A percentile compares a stretch with the other conserved stretches of the same genome.
Evolutionary conservation across 2,888 invertebrate species (phyloP).

Genomic region (Rosalia funebris): DNA sequence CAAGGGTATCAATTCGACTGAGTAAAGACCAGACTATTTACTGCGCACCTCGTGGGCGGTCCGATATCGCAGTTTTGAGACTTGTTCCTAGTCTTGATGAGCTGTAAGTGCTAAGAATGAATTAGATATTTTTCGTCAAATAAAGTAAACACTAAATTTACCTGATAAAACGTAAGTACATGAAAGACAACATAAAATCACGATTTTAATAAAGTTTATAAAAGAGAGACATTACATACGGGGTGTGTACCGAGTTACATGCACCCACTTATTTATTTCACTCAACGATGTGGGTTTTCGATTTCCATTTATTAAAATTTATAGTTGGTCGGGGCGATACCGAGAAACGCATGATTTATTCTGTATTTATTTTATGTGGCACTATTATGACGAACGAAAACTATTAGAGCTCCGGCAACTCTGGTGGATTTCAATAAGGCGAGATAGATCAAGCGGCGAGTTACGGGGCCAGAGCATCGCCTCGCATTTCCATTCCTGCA

Average conservation of each 20-base stretch:
- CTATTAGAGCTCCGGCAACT: background rate
- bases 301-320: conserved; percentile 37
- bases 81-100: too few relatives aligned
- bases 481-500: background rate
- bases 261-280: conserved; percentile 31
- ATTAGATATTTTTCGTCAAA: too few relatives aligned
- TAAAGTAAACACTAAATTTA: too few relatives aligned
- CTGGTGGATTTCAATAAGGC: background rate
- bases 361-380: conserved; percentile 31
- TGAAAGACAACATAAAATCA: too few relatives aligned
- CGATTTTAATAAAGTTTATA: conserved; percentile 18
- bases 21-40: too few relatives aligned
- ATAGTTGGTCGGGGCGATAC: conserved; percentile 28
- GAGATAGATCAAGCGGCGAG: too few relatives aligned
- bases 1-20: too few relatives aligned
- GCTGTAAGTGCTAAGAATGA: too few relatives aligned
- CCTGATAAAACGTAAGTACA: too few relatives aligned
- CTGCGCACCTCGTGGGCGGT: too few relatives aligned
- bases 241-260: conserved; percentile 19
- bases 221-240: conserved; percentile 30
- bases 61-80: too few relatives aligned
- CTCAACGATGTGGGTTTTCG: conserved; percentile 33
- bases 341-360: conserved; percentile 30
- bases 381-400: conserved; percentile 26
- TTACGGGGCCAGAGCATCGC: too few relatives aligned